Percentiles rank a stretch among this genome's conserved stretches.
Conservation (phyloP, 2,113 vertebrate genomes). For the Hemibagrus wyckioides region DNA sequence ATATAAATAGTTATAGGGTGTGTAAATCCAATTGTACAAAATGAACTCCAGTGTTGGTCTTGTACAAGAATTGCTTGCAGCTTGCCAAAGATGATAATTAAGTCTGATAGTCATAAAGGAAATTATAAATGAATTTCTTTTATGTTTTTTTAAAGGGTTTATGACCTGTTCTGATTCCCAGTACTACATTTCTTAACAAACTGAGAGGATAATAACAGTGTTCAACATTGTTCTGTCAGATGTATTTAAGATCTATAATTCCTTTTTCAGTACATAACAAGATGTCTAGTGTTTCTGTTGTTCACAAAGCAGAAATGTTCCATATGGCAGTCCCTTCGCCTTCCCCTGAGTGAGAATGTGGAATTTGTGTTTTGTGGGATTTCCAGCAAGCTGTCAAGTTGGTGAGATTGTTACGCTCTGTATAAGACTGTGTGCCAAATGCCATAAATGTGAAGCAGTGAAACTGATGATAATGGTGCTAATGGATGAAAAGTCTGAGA, state of each 20-base stretch:
- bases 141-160: neutral
- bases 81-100: slow-evolving; percentile 6
- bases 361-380: slow-evolving; percentile 7
- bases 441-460: neutral
- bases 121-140: slow-evolving; percentile 4
- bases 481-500: neutral
- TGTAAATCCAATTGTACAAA: slow-evolving; percentile 25
- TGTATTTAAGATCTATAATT: neutral
- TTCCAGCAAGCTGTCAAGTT: slow-evolving; percentile 16
- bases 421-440: neutral
- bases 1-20: slow-evolving; percentile 26
- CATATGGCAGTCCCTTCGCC: neutral
- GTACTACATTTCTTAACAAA: neutral
- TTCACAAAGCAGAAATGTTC: neutral
- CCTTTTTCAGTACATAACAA: neutral
- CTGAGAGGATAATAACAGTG: neutral
- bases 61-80: slow-evolving; percentile 1
- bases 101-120: neutral
- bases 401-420: slow-evolving; percentile 7
- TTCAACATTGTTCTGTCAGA: neutral
- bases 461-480: neutral
- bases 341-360: neutral
- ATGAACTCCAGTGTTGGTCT: neutral
- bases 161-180: neutral
- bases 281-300: neutral